Evolutionary conservation across 2,113 vertebrate species (phyloP).

Genomic region (Zosterops japonicus): DNA sequence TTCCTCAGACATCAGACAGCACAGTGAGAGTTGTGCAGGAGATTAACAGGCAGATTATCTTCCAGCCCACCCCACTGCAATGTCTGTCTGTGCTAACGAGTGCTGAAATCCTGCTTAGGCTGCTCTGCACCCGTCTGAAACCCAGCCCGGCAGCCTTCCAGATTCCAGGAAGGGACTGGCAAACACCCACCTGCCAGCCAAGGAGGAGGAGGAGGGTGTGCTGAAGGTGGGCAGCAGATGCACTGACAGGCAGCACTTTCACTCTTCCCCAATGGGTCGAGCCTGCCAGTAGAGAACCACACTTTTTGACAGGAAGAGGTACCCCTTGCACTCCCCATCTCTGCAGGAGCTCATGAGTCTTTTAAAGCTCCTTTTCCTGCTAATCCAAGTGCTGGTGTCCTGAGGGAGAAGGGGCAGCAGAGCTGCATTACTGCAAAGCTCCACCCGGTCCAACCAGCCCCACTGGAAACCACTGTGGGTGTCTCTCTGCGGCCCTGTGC

Average conservation of each 20-base stretch:
- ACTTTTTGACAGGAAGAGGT: not conserved
- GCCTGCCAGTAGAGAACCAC: not conserved
- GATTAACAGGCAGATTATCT: not conserved
- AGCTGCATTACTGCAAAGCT: not conserved
- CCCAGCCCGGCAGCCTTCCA: not conserved
- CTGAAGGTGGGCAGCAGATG: not conserved
- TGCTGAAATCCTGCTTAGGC: not conserved
- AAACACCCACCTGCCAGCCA: not conserved
- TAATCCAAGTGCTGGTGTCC: not conserved
- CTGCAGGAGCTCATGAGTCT: not conserved
- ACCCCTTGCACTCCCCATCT: not conserved
- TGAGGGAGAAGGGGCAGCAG: not conserved
- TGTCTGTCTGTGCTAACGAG: not conserved
- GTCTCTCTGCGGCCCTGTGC: not conserved
- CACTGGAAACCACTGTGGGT: not conserved
- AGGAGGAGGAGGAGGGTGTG: not conserved
- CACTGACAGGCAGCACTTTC: not conserved
- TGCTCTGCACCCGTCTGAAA: not conserved
- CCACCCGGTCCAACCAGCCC: not conserved
- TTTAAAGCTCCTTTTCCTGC: not conserved
- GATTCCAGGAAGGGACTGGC: not conserved
- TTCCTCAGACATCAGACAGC: not conserved
- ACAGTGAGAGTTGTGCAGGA: fast-evolving
- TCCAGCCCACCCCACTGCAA: not conserved
- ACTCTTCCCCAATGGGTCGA: not conserved